Percentiles rank a stretch among this genome's conserved stretches.
These are phyloP conservation scores for Cosmopolites sordidus DNA, from an alignment of 2,888 invertebrate species.

Conservation along the genomic window DNA sequence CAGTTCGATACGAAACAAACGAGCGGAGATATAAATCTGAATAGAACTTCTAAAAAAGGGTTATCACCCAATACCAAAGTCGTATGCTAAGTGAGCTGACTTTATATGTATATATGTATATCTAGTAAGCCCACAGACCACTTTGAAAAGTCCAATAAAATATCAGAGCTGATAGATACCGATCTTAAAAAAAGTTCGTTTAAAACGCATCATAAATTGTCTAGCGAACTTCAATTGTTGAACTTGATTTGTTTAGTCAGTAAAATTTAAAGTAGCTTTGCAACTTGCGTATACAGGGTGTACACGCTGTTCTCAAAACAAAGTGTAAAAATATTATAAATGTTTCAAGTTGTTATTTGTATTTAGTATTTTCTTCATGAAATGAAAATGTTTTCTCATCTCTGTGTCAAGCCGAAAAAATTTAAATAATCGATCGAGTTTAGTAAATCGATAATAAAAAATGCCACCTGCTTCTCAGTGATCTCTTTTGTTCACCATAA, in stretches of 20 bases:
- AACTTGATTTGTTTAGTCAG: constrained; percentile 23
- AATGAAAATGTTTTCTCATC: too few relatives aligned
- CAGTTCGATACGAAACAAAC: constrained; percentile 11
- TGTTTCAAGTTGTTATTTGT: too few relatives aligned
- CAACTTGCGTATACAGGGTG: constrained; percentile 18
- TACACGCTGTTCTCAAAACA: background rate
- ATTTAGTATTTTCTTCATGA: too few relatives aligned
- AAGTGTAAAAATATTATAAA: too few relatives aligned
- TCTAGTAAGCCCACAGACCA: constrained; percentile 26
- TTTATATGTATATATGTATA: constrained; percentile 26
- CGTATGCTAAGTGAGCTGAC: constrained; percentile 27
- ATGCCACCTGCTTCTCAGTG: too few relatives aligned
- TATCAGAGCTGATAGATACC: constrained; percentile 26
- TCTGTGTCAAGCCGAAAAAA: too few relatives aligned
- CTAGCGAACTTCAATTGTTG: constrained; percentile 26
- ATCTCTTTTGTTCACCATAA: too few relatives aligned
- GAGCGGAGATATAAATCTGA: constrained; percentile 21
- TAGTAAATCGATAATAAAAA: too few relatives aligned
- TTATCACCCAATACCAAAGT: constrained; percentile 29
- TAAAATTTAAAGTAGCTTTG: constrained; percentile 23
- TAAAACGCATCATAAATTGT: constrained; percentile 27
- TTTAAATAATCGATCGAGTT: too few relatives aligned
- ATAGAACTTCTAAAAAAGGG: constrained; percentile 26
- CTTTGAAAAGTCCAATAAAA: constrained; percentile 27
- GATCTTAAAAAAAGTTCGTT: constrained; percentile 23